Base-by-base conservation (phyloP, 2,113 vertebrate species). In the Himantopus leucocephalus region DNA sequence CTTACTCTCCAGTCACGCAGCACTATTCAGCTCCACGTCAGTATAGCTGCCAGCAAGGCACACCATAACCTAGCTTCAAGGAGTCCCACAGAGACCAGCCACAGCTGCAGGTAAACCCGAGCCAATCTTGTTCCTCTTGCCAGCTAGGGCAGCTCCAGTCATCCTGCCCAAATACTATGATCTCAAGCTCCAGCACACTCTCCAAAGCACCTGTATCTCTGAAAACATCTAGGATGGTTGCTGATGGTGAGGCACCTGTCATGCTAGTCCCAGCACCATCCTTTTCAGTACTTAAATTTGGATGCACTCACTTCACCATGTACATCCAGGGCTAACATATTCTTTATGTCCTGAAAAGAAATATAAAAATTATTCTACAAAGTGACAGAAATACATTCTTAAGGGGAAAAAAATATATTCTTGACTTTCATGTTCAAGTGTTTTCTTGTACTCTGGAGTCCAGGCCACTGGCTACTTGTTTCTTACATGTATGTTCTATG, bases 201-300 rank as follows among this genome's bases (percentile, higher is more conserved):
- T 48, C 41, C 21, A 29, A 43, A 77, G 80, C 41, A 60, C 20
- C 15, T 72, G 8, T 39, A 8, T 20, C 52, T 71, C 45, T 50
- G 43, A n/a, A 75, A 72, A 63, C 8, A 63, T 18, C 16, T 27
- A 56, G 68, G 12, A 24, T 41, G 30, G 32, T 45, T 8, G 1
- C 41, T 66, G 27, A 17, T 64, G 37, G 35, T 63, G 24, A 82
- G 35, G 34, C 12, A 37, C 3, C 13, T 23, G 12, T 47, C 63
- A 22, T 17, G 6, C 7, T 70, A 64, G 10, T 18, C 23, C 0
- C 2, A 74, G 30, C 4, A 12, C 32, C 24, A 3, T 43, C 4
- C 35, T 84, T 53, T 89, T 21, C 72, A 35, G 11, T 56, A 35
- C 53, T 41, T 84, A 26, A 55, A 89, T 63, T 59, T 3, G 0